A percentile compares a stretch with the other conserved stretches of the same genome.
Evolutionary conservation across 2,888 invertebrate genomes (phyloP).

Genomic region (Hydraecia micacea): DNA sequence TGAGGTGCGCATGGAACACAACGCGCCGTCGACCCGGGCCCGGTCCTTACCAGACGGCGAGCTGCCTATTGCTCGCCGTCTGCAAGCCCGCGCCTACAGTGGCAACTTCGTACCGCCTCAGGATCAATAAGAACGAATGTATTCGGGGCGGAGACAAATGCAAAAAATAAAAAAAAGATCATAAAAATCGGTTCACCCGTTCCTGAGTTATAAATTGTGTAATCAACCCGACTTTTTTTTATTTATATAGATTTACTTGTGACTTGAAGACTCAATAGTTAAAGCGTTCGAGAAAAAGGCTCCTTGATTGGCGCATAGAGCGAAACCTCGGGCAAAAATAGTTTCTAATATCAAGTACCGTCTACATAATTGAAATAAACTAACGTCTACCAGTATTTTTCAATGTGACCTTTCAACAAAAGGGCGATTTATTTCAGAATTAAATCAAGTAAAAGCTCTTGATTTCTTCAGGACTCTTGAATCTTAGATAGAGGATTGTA

Average conservation of each 20-base stretch:
- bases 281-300: neutral
- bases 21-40: too few species aligned
- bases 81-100: too few species aligned
- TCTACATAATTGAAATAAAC: slow-evolving; percentile 27
- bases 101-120: too few species aligned
- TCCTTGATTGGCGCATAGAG: neutral
- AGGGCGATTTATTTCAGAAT: slow-evolving; percentile 5
- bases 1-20: too few species aligned
- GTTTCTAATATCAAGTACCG: neutral
- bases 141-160: too few species aligned
- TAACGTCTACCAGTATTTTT: neutral
- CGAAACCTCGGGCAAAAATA: neutral
- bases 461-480: slow-evolving; percentile 1
- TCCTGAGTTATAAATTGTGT: too few species aligned
- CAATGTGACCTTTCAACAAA: slow-evolving; percentile 28
- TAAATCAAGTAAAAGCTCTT: neutral
- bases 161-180: too few species aligned
- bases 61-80: too few species aligned
- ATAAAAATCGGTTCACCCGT: too few species aligned
- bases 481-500: neutral
- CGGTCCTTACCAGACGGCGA: too few species aligned
- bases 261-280: neutral
- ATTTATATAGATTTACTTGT: neutral
- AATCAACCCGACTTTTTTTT: too few species aligned
- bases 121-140: too few species aligned